A percentile compares a stretch with the other conserved stretches of the same genome.
These are phyloP conservation scores for Deilephila elpenor DNA, from an alignment of 2,888 invertebrate genomes.

Conservation along the genomic window DNA sequence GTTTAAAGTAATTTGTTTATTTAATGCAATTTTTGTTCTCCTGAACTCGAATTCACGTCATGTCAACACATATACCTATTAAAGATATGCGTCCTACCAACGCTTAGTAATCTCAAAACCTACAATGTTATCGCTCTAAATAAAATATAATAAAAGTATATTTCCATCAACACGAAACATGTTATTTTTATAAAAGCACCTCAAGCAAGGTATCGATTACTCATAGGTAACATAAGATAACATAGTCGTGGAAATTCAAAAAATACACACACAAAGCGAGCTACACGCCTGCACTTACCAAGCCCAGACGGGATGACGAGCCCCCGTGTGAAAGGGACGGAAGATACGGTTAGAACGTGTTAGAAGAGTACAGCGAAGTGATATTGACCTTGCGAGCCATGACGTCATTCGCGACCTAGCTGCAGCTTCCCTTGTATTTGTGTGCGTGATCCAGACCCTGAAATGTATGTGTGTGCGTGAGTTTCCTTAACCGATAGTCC, in stretches of 20 bases:
- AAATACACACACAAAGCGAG: conserved; percentile 32
- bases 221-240: background rate
- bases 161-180: background rate
- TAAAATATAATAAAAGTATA: too few species aligned
- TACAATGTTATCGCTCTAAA: too few species aligned
- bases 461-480: conserved; percentile 53
- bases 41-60: too few species aligned
- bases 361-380: conserved; percentile 62
- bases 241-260: background rate
- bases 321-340: conserved; percentile 57
- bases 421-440: conserved; percentile 69
- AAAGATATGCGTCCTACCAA: too few species aligned
- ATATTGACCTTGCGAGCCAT: conserved; percentile 82
- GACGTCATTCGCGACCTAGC: conserved; percentile 87
- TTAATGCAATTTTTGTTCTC: too few species aligned
- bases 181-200: background rate
- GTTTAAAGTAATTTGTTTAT: too few species aligned
- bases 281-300: conserved; percentile 60
- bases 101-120: too few species aligned
- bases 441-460: conserved; percentile 81
- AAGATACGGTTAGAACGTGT: conserved; percentile 39
- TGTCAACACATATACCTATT: too few species aligned
- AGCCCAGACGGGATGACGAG: conserved; percentile 74
- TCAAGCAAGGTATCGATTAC: background rate
- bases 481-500: conserved; percentile 32